Conservation (phyloP, 1,140 invertebrate genomes). For the Microvelia longipes region DNA sequence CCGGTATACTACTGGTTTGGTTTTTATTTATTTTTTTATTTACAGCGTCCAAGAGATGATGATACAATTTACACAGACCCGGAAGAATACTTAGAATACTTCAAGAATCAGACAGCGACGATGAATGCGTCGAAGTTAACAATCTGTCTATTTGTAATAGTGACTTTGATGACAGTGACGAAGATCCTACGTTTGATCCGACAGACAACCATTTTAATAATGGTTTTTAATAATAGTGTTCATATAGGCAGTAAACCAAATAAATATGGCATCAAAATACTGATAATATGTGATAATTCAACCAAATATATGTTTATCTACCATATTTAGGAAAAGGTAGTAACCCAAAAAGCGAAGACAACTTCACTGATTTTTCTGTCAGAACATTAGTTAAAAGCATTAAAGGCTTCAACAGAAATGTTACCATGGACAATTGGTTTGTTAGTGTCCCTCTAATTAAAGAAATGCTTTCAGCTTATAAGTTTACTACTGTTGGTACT, state of each 20-base stretch:
- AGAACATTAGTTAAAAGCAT: conserved; percentile 11
- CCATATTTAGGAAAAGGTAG: conserved; percentile 19
- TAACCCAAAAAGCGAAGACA: not conserved
- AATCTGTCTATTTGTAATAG: not conserved
- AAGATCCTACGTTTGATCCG: not conserved
- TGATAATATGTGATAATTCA: conserved; percentile 17
- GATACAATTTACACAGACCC: no score
- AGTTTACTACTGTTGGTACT: conserved; percentile 17
- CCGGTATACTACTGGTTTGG: no score
- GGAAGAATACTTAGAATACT: no score
- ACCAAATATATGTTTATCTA: conserved; percentile 20
- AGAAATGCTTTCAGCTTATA: conserved; percentile 21
- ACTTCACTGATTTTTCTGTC: conserved; percentile 12
- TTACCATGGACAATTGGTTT: conserved; percentile 32
- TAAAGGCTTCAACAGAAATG: conserved; percentile 23
- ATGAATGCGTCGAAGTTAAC: not conserved
- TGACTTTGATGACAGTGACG: not conserved
- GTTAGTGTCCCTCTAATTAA: conserved; percentile 25
- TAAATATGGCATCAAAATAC: conserved; percentile 23
- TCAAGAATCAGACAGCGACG: no score
- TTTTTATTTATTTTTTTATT: no score
- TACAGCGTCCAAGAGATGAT: no score
- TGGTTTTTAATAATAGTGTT: conserved; percentile 17
- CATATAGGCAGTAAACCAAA: conserved; percentile 31
- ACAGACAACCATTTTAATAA: not conserved